These are phyloP conservation scores for Chelon labrosus DNA, from an alignment of 2,797 vertebrate genomes.

Conservation along the genomic window DNA sequence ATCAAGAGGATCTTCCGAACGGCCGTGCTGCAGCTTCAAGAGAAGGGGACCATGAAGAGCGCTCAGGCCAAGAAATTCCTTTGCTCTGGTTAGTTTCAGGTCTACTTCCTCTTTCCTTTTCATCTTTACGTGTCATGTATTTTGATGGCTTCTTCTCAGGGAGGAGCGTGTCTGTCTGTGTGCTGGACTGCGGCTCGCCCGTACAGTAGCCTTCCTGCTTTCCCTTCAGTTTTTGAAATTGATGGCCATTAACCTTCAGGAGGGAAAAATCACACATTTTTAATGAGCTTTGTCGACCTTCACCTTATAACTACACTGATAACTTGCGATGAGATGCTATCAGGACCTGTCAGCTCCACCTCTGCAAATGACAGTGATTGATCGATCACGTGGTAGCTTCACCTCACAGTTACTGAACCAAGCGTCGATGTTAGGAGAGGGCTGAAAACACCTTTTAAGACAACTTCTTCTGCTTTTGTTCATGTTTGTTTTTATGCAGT, in stretches of 20 bases:
- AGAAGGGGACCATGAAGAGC: slow-evolving; percentile 96
- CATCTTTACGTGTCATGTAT: slow-evolving; percentile 14
- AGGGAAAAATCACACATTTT: not conserved
- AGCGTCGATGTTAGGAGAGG: not conserved
- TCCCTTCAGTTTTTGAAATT: not conserved
- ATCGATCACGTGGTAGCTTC: slow-evolving; percentile 38
- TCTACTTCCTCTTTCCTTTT: not conserved
- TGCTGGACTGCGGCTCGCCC: not conserved
- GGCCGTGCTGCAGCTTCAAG: slow-evolving; percentile 92
- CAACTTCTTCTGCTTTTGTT: not conserved
- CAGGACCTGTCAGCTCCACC: slow-evolving; percentile 39
- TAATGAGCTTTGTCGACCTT: slow-evolving; percentile 12
- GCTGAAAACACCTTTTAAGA: not conserved
- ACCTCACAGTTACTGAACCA: slow-evolving; percentile 22
- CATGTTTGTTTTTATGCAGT: not conserved
- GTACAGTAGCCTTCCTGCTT: not conserved
- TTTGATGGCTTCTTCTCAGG: not conserved
- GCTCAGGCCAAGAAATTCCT: slow-evolving; percentile 96
- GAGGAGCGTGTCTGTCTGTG: too few species aligned
- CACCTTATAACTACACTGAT: slow-evolving; percentile 26
- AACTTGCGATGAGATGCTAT: slow-evolving; percentile 46
- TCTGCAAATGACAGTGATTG: slow-evolving; percentile 47
- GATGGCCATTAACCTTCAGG: not conserved
- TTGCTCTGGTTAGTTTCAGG: slow-evolving; percentile 90
- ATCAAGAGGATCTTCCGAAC: slow-evolving; percentile 96